Evolutionary conservation across 2,113 vertebrate species (phyloP).

Genomic region (Stegostoma tigrinum): DNA sequence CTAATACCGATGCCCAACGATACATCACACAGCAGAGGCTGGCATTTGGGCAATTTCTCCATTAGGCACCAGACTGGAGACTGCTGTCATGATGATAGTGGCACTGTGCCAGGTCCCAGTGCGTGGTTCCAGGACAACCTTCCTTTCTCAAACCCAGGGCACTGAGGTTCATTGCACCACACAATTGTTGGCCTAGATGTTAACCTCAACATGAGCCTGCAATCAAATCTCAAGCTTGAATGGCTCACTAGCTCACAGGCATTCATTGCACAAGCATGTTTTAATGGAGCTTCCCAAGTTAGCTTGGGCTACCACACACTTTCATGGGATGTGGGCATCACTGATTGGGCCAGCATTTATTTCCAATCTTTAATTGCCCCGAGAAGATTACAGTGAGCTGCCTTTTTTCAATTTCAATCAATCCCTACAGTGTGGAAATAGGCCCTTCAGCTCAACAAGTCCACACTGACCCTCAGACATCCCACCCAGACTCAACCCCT

Average conservation of each 20-base stretch:
- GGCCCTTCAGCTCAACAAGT: too few species aligned
- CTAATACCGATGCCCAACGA: background rate
- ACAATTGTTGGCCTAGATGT: background rate
- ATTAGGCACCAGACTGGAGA: background rate
- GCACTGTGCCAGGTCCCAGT: background rate
- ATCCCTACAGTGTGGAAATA: too few species aligned
- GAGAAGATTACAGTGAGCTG: too few species aligned
- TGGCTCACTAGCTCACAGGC: background rate
- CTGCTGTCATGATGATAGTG: background rate
- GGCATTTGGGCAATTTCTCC: background rate
- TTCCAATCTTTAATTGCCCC: too few species aligned
- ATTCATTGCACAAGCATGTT: background rate
- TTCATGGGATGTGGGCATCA: too few species aligned
- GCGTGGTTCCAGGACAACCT: background rate
- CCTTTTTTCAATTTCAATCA: too few species aligned
- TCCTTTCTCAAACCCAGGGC: background rate
- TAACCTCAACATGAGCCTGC: background rate
- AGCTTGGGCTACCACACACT: background rate
- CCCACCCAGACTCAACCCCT: too few species aligned
- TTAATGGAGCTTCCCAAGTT: background rate
- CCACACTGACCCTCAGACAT: too few species aligned
- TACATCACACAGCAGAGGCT: background rate
- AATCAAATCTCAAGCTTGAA: background rate
- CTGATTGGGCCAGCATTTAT: too few species aligned
- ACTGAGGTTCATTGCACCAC: background rate